A percentile compares a stretch with the other conserved stretches of the same genome.
Evolutionary conservation across 2,113 vertebrate species (phyloP).

Genomic region (Panthera uncia): DNA sequence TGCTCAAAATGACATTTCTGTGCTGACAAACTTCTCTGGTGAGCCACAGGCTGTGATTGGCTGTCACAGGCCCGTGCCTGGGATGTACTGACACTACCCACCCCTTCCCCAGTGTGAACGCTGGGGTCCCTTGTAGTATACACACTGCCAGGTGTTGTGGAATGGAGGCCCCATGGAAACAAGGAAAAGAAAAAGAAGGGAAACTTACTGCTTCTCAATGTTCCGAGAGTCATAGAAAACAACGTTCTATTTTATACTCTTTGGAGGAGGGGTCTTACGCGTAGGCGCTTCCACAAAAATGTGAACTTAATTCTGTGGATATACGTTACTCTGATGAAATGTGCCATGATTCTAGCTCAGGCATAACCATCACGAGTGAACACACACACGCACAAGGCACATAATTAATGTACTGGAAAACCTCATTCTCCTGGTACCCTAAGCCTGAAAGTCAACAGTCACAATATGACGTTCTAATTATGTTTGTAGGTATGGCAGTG

Average conservation of each 20-base stretch:
- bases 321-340: neutral
- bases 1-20: conserved; percentile 11
- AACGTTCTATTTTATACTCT: neutral
- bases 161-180: neutral
- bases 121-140: neutral
- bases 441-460: neutral
- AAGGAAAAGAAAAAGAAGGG: neutral
- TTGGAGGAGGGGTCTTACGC: neutral
- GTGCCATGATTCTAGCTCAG: neutral
- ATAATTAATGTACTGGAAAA: neutral
- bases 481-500: neutral
- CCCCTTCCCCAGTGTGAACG: neutral
- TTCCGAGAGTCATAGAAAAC: neutral
- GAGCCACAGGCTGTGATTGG: neutral
- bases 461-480: neutral
- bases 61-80: neutral
- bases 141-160: neutral
- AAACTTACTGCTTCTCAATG: neutral
- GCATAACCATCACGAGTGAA: neutral
- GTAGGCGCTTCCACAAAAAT: too few species aligned
- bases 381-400: neutral
- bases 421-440: neutral
- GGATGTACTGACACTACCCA: too few species aligned
- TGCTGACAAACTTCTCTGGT: neutral
- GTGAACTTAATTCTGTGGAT: neutral